Base-by-base conservation (phyloP, 2,113 vertebrate species). In the Phylloscopus trochilus region DNA sequence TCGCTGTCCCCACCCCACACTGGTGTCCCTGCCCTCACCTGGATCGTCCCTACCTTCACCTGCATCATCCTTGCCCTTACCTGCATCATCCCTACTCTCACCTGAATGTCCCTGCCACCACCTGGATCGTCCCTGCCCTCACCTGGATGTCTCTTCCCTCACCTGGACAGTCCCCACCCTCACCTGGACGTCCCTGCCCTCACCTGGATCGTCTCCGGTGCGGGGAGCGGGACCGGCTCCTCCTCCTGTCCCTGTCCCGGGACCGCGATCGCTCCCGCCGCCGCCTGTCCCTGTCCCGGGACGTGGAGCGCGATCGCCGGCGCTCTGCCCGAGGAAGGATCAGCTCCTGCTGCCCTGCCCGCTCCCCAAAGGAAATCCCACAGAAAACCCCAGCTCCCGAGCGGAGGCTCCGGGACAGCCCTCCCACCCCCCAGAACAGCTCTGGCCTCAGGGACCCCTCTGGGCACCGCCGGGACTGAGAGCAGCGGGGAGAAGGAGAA, bases 131-230 rank as follows among this genome's bases (percentile, higher is more conserved):
- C 43, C n/a, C n/a, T 49, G 3, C 5, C 12, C 22, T 49, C 55
- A 59, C 5, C 4, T 47, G 43, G 13, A 16, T 27, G 23, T 39
- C 37, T 7, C 30, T n/a, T 9, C n/a, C 28, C 17, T 62, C 56
- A 47, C 7, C 44, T 19, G 46, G 9, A 52, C 11, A 9, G 8
- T n/a, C 35, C 8, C 59, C 14, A 7, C 47, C 75, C 46, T 77
- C 62, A 46, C 27, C 16, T 60, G 35, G 35, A n/a, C 20, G 9
- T 58, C 28, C 37, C 39, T 10, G 11, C 51, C 35, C 96, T 98
- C 80, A 99, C 99, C 99, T 99, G 83, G 99, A 99, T 5, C 99
- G 98, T 17, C 99, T 97, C 86, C 99, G 97, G 96, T 99, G 99
- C 0, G 99, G 99, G 31, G 99, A 99, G 9, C 99, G 98, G 2